Evolutionary conservation across 2,888 invertebrate genomes (phyloP).

Genomic region (Polietes domitor): DNA sequence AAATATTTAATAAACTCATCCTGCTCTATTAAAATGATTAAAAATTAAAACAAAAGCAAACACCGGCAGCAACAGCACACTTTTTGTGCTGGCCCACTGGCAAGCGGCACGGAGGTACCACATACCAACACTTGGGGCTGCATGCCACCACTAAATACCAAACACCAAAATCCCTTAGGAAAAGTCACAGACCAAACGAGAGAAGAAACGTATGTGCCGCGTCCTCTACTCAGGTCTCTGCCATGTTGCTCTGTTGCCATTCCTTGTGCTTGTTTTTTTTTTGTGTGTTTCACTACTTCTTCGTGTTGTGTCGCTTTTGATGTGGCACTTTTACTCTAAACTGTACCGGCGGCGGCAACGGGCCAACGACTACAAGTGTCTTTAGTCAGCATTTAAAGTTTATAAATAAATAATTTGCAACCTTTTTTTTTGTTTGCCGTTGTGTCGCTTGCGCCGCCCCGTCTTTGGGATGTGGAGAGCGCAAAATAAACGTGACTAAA

Average conservation of each 20-base stretch:
- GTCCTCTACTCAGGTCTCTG: neutral
- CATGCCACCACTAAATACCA: slow-evolving; percentile 55
- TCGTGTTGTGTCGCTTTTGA: neutral
- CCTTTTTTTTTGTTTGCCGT: slow-evolving; percentile 60
- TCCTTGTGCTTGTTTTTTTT: no score
- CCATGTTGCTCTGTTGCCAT: no score
- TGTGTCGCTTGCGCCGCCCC: neutral
- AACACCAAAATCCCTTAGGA: slow-evolving; percentile 64
- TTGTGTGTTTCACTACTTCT: no score
- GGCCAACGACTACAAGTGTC: slow-evolving; percentile 44
- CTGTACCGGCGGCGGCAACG: slow-evolving; percentile 1
- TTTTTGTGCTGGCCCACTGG: slow-evolving; percentile 8
- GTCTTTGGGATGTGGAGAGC: slow-evolving; percentile 42
- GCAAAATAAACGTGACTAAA: slow-evolving; percentile 60
- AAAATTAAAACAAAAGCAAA: slow-evolving; percentile 46
- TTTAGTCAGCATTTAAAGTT: slow-evolving; percentile 71
- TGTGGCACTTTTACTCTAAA: slow-evolving; percentile 45
- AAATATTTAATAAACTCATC: slow-evolving; percentile 39
- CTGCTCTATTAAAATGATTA: slow-evolving; percentile 62
- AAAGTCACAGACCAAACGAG: slow-evolving; percentile 26
- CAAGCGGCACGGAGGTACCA: slow-evolving; percentile 19
- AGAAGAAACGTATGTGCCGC: slow-evolving; percentile 27
- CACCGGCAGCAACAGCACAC: neutral
- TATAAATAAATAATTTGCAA: slow-evolving; percentile 78
- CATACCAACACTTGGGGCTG: slow-evolving; percentile 56